Evolutionary conservation across 2,888 invertebrate genomes (phyloP), one percentile per base, ranked within the genome.

Genomic region (Philereme transversata): DNA sequence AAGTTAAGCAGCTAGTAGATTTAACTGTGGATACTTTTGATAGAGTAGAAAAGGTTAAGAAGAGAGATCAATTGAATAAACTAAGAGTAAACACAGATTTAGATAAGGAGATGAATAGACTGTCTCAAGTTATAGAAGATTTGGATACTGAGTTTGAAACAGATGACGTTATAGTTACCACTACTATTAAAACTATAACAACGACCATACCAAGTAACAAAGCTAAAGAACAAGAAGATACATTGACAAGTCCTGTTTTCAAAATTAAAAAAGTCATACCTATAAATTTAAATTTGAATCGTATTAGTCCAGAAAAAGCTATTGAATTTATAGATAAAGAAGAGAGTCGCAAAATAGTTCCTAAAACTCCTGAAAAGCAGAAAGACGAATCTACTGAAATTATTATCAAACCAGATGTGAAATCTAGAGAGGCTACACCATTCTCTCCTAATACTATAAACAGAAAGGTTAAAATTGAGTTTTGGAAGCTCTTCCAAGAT

Each of bases 401-500:
- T 0, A 61, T 75, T 3, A 69, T 85, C 0, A 77, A 80, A 65
- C 83, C 84, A 1, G 83, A 84, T 38, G 71, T 79, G 0, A 78
- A 73, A 22, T 48, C 69, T 5, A 71, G 72, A 8, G 64, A 72
- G 0, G 60, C 64, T 7, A 60, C 63, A 9, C 63, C 63, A 0
- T 63, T 63, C 59, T 78, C 78, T 44, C 73, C 75, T 0, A 76
- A 70, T 22, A 79, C 78, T 0, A 69, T 78, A 34, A 74, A 78
- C 1, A 84, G 73, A 60, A 81, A 82, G 67, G 78, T 82, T 0
- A 84, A 79, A 64, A 74, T 78, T 38, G 82, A 90, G 48, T 91
- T 92, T 68, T 91, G 90, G 90, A 87, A 84, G 56, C 78, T 92
- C 71, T 92, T 93, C 67, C 87, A 86, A 67, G 88, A 92, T 60